Evolutionary conservation across 2,797 vertebrate genomes (phyloP).

Genomic region (Smutsia gigantea): DNA sequence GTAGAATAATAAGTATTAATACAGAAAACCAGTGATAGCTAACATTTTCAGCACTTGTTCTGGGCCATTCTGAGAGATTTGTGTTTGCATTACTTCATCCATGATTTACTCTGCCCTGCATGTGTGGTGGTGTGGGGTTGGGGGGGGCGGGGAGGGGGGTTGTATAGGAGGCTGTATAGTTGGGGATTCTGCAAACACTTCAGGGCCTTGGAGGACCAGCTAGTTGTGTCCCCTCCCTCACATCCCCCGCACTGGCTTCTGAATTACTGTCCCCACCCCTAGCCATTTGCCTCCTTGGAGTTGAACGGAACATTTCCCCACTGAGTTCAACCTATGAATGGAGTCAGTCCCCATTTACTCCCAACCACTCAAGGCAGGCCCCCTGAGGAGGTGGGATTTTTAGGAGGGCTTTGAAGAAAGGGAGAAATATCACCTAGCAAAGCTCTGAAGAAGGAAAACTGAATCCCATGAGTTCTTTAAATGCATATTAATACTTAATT

Average conservation of each 20-base stretch:
- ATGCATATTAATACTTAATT: not conserved
- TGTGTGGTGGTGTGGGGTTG: not conserved
- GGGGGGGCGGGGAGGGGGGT: too few species aligned
- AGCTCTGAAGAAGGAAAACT: not conserved
- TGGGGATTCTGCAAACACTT: not conserved
- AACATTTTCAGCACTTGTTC: not conserved
- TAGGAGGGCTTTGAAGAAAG: not conserved
- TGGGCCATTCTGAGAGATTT: not conserved
- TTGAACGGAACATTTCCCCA: not conserved
- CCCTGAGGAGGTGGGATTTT: not conserved
- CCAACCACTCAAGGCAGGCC: not conserved
- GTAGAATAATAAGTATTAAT: slow-evolving; percentile 27
- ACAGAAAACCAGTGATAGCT: not conserved
- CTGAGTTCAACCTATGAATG: not conserved
- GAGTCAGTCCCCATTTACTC: not conserved
- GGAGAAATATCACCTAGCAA: not conserved
- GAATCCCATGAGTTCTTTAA: not conserved
- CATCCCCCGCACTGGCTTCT: accelerated
- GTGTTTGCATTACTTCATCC: not conserved
- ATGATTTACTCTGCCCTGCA: not conserved
- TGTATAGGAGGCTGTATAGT: not conserved
- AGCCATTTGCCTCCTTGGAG: not conserved
- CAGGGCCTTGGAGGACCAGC: not conserved
- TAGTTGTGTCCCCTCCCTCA: not conserved
- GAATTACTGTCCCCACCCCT: not conserved